Base-by-base conservation (phyloP, 2,797 vertebrate genomes). In the Lepilemur ruficaudatus region DNA sequence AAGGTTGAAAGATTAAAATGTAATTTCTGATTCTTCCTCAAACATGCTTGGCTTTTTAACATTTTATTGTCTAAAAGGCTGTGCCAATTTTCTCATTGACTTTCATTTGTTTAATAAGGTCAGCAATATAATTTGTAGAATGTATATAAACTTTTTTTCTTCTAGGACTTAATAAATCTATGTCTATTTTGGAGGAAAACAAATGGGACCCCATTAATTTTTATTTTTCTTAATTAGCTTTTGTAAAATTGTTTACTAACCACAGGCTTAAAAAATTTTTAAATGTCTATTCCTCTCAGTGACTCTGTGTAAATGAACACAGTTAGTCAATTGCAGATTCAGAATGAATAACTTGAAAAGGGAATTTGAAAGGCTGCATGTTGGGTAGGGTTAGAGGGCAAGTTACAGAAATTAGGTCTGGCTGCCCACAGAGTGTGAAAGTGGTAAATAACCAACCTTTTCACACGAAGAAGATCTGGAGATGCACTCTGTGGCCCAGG, bases 61-160 rank as follows among this genome's bases (percentile, higher is more conserved):
- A 96, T 97, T 91, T 93, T 96, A 93, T 93, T 97, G 88, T 93
- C 88, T 94, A 97, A 97, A 96, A 95, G 92, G 61, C 28, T 97
- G 61, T 95, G 46, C 67, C 84, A 92, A 92, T 95, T 97, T 95
- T 95, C 88, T 97, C 96, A 96, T 81, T 93, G 93, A 95, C 90
- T 96, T 98, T 98, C 87, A 85, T 55, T 96, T 95, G 94, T 88
- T 97, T 96, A 96, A 95, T 96, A 96, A 97, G 86, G 94, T 95
- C 87, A 93, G 75, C 55, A 94, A 73, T 87, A 93, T 86, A 94
- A 92, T 96, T 96, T 95, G 79, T 83, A 96, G 69, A 88, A 70
- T 80, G 63, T 76, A 91, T 85, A 86, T 76, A 95, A 89, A 93
- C 17, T 91, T 83, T 69, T 88, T 93, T 96, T 82, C 79, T 95